Evolutionary conservation across 2,113 vertebrate species (phyloP).

Genomic region (Tetraodon nigroviridis): DNA sequence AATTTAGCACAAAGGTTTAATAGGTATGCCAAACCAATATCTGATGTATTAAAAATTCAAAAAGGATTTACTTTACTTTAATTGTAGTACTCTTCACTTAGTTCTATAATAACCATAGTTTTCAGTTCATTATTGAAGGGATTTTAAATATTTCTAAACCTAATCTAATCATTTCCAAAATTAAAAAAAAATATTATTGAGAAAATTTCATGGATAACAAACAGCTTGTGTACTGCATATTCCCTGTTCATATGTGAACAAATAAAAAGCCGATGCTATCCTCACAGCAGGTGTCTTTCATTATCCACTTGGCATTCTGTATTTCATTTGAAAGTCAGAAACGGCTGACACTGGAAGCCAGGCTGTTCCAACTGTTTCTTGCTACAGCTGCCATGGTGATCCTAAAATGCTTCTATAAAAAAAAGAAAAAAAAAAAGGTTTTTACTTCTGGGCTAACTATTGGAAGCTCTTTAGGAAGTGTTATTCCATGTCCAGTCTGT

Average conservation of each 20-base stretch:
- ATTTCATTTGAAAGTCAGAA: slow-evolving; percentile 33
- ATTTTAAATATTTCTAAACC: too few species aligned
- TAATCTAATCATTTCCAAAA: too few species aligned
- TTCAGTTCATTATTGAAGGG: too few species aligned
- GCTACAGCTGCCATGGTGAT: slow-evolving; percentile 42
- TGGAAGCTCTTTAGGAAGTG: slow-evolving; percentile 51
- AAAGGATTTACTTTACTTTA: too few species aligned
- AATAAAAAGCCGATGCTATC: slow-evolving; percentile 26
- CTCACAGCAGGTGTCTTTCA: slow-evolving; percentile 34
- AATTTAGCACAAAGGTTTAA: too few species aligned
- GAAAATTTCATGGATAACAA: too few species aligned
- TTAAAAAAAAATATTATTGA: too few species aligned
- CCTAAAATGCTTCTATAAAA: slow-evolving; percentile 42
- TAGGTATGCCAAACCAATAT: too few species aligned
- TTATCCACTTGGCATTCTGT: slow-evolving; percentile 44
- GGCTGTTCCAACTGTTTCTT: slow-evolving; percentile 46
- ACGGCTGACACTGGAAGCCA: slow-evolving; percentile 34
- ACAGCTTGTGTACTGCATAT: slow-evolving; percentile 23
- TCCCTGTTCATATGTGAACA: slow-evolving; percentile 30
- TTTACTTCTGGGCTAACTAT: slow-evolving; percentile 19
- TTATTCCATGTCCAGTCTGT: slow-evolving; percentile 50
- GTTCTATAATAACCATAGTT: too few species aligned
- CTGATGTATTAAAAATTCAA: too few species aligned
- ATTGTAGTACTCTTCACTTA: too few species aligned
- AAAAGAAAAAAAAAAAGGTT: slow-evolving; percentile 13